Conservation (phyloP, 2,888 invertebrate genomes). For the Tipula vernalis region DNA sequence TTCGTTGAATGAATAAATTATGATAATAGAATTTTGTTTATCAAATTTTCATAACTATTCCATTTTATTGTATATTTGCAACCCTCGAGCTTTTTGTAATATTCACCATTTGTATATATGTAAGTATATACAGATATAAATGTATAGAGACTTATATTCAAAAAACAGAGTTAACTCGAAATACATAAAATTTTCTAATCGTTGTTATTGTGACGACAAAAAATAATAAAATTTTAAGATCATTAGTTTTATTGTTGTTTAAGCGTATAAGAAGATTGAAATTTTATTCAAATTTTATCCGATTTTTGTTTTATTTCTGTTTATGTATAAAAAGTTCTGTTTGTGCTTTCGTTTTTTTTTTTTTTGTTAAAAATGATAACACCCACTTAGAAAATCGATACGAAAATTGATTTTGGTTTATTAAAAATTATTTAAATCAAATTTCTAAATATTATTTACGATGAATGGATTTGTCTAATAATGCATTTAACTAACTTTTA, state of each 20-base stretch:
- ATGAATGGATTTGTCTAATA: too few species aligned
- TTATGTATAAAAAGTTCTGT: neutral
- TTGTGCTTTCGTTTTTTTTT: neutral
- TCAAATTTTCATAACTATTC: neutral
- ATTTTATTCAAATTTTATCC: neutral
- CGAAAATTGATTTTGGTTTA: neutral
- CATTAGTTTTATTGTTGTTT: neutral
- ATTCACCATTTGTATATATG: too few species aligned
- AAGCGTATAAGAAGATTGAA: neutral
- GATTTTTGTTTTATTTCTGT: neutral
- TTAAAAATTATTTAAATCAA: neutral
- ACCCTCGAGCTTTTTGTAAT: neutral
- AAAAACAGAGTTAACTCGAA: neutral
- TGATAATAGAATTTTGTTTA: neutral
- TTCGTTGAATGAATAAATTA: neutral
- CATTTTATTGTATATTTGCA: neutral
- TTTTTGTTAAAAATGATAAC: neutral
- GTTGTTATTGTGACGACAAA: neutral
- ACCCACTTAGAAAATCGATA: neutral
- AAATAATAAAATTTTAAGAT: neutral
- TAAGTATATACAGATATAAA: too few species aligned
- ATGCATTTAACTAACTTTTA: too few species aligned
- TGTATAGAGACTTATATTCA: neutral
- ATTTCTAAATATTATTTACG: neutral
- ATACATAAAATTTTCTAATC: neutral